Evolutionary conservation across 1,140 invertebrate species (phyloP).

Genomic region (Neodiprion pinetum): DNA sequence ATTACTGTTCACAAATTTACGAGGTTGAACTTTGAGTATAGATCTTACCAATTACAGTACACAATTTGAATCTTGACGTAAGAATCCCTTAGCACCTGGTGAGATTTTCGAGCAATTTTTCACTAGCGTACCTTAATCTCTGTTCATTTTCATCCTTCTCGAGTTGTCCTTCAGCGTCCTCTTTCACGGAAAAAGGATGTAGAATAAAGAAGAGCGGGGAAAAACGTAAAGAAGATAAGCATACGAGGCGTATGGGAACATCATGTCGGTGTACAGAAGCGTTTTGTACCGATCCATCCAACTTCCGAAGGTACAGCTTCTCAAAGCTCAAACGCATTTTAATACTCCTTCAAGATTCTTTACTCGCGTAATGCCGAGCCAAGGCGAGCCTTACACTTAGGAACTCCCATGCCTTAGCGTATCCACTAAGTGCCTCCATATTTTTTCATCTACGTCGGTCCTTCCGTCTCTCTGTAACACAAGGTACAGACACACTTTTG

Average conservation of each 20-base stretch:
- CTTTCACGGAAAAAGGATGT: neutral
- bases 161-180: neutral
- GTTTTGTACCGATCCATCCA: neutral
- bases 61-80: too few species aligned
- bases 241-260: neutral
- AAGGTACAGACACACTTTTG: slow-evolving; percentile 13
- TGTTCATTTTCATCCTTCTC: neutral
- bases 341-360: neutral
- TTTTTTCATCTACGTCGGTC: slow-evolving; percentile 23
- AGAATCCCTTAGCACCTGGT: neutral
- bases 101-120: neutral
- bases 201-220: neutral
- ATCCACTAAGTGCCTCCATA: slow-evolving; percentile 22
- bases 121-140: neutral
- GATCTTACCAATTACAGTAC: too few species aligned
- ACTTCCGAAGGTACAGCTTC: neutral
- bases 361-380: neutral
- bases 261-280: neutral
- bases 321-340: neutral
- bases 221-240: neutral
- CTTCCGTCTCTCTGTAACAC: neutral
- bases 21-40: too few species aligned
- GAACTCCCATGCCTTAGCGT: neutral
- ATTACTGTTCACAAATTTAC: too few species aligned
- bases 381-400: neutral